Conservation (phyloP, 2,797 vertebrate genomes). For the Benthosema pterotum region DNA sequence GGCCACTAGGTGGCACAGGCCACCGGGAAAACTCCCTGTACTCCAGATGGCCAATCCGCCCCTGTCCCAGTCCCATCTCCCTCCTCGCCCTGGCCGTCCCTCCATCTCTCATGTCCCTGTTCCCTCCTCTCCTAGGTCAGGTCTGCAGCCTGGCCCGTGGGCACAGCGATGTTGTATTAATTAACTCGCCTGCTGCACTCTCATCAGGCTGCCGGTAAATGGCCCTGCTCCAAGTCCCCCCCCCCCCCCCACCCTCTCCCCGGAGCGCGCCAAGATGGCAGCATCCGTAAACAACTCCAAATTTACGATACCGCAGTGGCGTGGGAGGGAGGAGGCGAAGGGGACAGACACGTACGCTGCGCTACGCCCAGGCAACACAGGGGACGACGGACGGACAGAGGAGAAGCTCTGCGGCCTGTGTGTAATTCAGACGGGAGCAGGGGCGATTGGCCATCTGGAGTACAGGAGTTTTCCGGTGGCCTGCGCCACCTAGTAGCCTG, state of each 20-base stretch:
- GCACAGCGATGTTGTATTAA: constrained; percentile 76
- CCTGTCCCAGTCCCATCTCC: constrained; percentile 21
- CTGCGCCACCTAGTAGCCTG: no score
- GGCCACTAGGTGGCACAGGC: no score
- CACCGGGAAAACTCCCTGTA: no score
- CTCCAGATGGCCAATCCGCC: no score
- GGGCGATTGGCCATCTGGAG: no score
- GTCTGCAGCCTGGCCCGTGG: constrained; percentile 62
- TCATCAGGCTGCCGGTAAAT: constrained; percentile 78
- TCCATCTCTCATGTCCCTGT: constrained; percentile 27
- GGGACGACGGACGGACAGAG: constrained; percentile 35
- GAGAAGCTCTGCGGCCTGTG: no score
- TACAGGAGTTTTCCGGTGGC: no score
- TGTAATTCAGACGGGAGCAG: constrained; percentile 43
- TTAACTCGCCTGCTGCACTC: constrained; percentile 78
- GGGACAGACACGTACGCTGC: no score
- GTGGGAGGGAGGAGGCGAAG: no score
- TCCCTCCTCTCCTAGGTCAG: constrained; percentile 59
- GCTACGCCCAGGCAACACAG: constrained; percentile 35
- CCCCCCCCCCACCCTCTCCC: no score
- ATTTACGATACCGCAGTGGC: constrained; percentile 70
- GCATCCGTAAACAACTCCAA: constrained; percentile 71
- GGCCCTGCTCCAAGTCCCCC: constrained; percentile 70
- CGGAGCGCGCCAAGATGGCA: constrained; percentile 71
- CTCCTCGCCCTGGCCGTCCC: constrained; percentile 20